Percentiles rank a stretch among this genome's conserved stretches.
Evolutionary conservation across 2,113 vertebrate species (phyloP).

Genomic region (Cardinalis cardinalis): DNA sequence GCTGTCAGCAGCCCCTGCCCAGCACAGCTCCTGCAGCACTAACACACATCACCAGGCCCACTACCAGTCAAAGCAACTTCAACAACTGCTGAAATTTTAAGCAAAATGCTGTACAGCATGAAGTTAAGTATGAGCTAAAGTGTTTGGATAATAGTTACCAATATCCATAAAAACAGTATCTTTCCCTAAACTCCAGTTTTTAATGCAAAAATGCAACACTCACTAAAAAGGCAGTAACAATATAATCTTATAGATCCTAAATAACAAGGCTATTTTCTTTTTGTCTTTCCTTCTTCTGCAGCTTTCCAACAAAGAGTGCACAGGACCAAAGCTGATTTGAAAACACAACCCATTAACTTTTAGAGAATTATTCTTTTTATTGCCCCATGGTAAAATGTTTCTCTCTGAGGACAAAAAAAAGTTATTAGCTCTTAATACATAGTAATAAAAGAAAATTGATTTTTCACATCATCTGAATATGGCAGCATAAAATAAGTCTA

Average conservation of each 20-base stretch:
- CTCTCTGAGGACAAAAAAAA: not conserved
- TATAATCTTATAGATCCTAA: not conserved
- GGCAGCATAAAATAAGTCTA: not conserved
- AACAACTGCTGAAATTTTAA: not conserved
- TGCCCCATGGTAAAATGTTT: not conserved
- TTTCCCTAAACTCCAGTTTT: not conserved
- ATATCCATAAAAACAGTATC: not conserved
- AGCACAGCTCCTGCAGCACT: not conserved
- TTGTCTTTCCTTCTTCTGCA: not conserved
- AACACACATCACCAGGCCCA: not conserved
- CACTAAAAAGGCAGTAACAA: not conserved
- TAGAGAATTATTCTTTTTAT: not conserved
- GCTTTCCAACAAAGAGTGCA: not conserved
- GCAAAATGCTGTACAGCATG: not conserved
- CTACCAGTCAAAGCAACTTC: not conserved
- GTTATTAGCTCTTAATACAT: not conserved
- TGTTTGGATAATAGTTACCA: not conserved
- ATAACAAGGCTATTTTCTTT: not conserved
- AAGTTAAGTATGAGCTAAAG: not conserved
- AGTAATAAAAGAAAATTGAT: not conserved
- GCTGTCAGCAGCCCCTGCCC: not conserved
- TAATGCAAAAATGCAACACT: not conserved
- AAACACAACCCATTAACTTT: not conserved
- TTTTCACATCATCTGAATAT: not conserved
- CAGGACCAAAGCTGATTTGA: not conserved